Conservation (phyloP, 2,888 invertebrate species). For the Lochmaea capreae region DNA sequence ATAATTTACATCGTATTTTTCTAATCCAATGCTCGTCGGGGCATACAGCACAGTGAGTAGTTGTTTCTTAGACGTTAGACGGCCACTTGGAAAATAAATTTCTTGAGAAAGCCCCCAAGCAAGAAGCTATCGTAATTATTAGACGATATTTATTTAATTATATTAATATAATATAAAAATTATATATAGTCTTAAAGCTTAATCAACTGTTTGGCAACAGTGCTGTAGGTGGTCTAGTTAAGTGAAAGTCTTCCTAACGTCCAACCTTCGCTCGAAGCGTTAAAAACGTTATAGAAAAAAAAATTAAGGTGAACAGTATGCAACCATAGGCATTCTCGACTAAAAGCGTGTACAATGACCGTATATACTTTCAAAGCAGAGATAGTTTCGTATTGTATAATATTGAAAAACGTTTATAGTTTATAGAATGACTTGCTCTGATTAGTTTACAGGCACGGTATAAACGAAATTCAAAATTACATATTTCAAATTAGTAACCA, state of each 20-base stretch:
- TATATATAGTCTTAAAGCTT: neutral
- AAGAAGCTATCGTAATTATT: too few relatives aligned
- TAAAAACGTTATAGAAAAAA: slow-evolving; percentile 23
- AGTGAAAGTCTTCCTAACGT: slow-evolving; percentile 33
- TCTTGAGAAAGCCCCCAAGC: too few relatives aligned
- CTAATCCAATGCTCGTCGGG: too few relatives aligned
- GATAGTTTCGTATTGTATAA: slow-evolving; percentile 20
- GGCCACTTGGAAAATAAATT: too few relatives aligned
- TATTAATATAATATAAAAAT: too few relatives aligned
- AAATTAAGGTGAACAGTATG: slow-evolving; percentile 27
- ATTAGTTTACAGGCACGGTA: neutral
- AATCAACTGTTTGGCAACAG: slow-evolving; percentile 10
- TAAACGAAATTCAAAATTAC: neutral
- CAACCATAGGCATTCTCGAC: slow-evolving; percentile 18
- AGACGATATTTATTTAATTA: too few relatives aligned
- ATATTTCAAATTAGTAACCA: too few relatives aligned
- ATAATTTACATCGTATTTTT: too few relatives aligned
- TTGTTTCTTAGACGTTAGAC: too few relatives aligned
- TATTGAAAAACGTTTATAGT: slow-evolving; percentile 13
- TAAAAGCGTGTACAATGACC: slow-evolving; percentile 30
- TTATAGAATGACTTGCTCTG: neutral
- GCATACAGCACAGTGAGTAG: too few relatives aligned
- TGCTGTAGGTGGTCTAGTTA: slow-evolving; percentile 23
- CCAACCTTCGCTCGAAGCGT: slow-evolving; percentile 36
- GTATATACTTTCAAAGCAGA: slow-evolving; percentile 20